These are phyloP conservation scores for Meteorus cinctellus DNA, from an alignment of 2,888 invertebrate genomes.

Conservation along the genomic window DNA sequence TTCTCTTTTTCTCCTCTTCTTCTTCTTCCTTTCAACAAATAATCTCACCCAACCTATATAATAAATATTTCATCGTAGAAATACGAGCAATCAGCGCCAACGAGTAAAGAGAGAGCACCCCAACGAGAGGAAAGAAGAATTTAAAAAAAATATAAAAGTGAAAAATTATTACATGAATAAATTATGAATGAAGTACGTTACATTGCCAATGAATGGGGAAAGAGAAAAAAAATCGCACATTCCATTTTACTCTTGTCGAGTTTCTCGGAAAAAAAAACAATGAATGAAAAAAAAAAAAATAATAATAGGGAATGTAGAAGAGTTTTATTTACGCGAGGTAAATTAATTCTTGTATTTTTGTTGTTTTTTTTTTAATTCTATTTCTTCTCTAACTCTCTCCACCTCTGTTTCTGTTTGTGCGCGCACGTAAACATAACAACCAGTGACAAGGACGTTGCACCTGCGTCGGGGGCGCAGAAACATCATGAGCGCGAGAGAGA, in stretches of 20 bases:
- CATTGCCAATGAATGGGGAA: not conserved
- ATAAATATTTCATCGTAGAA: slow-evolving; percentile 35
- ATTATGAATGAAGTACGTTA: slow-evolving; percentile 22
- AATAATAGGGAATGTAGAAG: not conserved
- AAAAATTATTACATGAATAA: slow-evolving; percentile 29
- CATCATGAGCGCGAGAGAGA: slow-evolving; percentile 29
- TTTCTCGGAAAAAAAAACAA: not conserved
- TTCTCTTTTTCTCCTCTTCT: slow-evolving; percentile 1
- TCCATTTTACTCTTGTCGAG: not conserved
- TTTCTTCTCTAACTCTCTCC: not conserved
- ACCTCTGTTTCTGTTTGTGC: slow-evolving; percentile 7
- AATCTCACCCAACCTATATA: slow-evolving; percentile 10
- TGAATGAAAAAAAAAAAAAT: not conserved
- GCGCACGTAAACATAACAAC: slow-evolving; percentile 31
- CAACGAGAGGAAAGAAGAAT: not conserved
- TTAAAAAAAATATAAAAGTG: slow-evolving; percentile 5
- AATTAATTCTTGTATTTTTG: slow-evolving; percentile 6
- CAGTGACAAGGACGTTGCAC: slow-evolving; percentile 24
- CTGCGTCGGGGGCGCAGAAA: slow-evolving; percentile 18
- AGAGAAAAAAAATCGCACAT: not conserved
- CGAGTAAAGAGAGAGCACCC: not conserved
- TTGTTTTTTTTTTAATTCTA: not conserved
- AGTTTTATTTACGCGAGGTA: slow-evolving; percentile 15
- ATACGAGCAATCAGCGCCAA: slow-evolving; percentile 22
- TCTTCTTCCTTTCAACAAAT: slow-evolving; percentile 16